Evolutionary conservation across 2,113 vertebrate genomes (phyloP).

Genomic region (Rhabdornis inornatus): DNA sequence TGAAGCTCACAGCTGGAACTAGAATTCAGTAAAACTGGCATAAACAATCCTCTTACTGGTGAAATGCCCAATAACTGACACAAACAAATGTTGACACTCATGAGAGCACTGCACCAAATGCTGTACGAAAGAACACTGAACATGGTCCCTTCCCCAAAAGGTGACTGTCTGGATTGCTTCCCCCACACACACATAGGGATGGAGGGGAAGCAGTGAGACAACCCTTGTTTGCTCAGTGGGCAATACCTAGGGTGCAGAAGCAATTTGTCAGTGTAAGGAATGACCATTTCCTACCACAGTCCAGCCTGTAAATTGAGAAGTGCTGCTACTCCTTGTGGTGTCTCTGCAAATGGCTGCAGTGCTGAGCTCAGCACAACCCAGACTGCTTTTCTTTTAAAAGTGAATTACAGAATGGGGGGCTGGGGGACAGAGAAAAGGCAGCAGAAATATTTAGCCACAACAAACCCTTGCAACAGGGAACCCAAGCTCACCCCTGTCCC

Average conservation of each 20-base stretch:
- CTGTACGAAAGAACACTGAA: background rate
- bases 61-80: background rate
- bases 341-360: background rate
- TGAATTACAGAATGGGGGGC: background rate
- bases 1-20: background rate
- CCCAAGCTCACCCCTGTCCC: background rate
- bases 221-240: background rate
- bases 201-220: background rate
- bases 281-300: background rate
- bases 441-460: background rate
- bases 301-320: background rate
- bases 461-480: background rate
- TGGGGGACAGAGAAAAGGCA: background rate
- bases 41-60: background rate
- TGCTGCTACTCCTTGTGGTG: background rate
- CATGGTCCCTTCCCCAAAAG: background rate
- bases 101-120: background rate
- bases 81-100: background rate
- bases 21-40: background rate
- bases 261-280: background rate
- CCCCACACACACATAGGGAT: fast-evolving
- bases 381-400: background rate
- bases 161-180: background rate
- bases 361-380: conserved; percentile 25
- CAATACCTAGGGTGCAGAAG: background rate